phyloP scores from a whole-genome alignment of 2,113 vertebrate genomes.

The Myotis davidii region DNA sequence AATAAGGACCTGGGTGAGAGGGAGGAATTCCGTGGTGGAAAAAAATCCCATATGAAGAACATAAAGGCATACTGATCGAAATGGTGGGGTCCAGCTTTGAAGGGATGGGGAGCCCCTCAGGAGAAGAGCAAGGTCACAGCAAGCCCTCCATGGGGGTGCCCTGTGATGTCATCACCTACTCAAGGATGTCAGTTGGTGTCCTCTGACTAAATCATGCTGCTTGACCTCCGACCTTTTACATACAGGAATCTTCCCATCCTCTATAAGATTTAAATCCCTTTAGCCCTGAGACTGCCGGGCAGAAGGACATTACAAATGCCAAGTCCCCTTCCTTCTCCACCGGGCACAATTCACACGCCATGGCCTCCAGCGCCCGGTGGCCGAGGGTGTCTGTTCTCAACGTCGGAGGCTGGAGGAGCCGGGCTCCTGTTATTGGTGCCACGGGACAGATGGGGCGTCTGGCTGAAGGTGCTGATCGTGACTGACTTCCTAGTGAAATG shows the following conservation, averaged over 20 bases:
- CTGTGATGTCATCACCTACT: neutral
- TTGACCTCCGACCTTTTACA: neutral
- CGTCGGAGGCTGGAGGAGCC: neutral
- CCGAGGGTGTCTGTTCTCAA: neutral
- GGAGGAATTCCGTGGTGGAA: neutral
- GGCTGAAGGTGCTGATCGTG: constrained; percentile 40
- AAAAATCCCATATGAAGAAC: neutral
- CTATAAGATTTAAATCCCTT: constrained; percentile 56
- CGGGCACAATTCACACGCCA: neutral
- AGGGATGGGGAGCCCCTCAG: neutral
- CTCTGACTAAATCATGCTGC: constrained; percentile 5
- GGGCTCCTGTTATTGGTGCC: neutral
- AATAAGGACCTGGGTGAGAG: neutral
- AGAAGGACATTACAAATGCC: constrained; percentile 55
- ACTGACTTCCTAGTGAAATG: constrained; percentile 41
- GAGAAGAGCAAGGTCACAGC: neutral
- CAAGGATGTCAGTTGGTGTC: neutral
- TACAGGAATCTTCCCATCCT: neutral
- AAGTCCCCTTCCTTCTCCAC: neutral
- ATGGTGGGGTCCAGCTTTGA: neutral
- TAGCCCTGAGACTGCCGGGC: neutral
- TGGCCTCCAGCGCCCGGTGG: accelerated
- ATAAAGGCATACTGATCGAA: neutral
- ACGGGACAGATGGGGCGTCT: constrained; percentile 57
- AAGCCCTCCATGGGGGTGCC: neutral